Evolutionary conservation across 2,797 vertebrate species (phyloP), one percentile per base, ranked within the genome.

Genomic region (Bovichtus variegatus): DNA sequence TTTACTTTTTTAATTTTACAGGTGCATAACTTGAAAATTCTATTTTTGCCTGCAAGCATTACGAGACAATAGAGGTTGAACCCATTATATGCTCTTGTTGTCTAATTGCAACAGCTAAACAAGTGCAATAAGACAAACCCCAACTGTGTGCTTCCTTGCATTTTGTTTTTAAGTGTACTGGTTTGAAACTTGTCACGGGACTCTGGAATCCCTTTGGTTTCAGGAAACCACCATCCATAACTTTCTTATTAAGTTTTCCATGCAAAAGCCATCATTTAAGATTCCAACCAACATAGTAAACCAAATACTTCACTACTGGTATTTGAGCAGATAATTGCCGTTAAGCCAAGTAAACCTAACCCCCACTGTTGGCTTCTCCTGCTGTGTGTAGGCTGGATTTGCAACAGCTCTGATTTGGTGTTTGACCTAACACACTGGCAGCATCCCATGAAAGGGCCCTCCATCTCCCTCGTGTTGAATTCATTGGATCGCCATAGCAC

Each of bases 301-400:
- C 65, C 72, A 67, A 81, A 79, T 76, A 75, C 83, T 87, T 25
- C 57, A 29, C 66, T 3, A 9, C 41, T 62, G 47, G 16, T 74
- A 61, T 86, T 87, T 81, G 53, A 76, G 69, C 71, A 84, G 80
- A 86, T 90, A 87, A 89, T 86, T 89, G 84, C 83, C 58, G 78
- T 67, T 82, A 71, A 83, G 78, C 60, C 57, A 64, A 87, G 74
- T 80, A 72, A 87, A 76, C 61, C 21, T 74, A 41, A 64, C 44
- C 59, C 21, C 27, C 53, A 25, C 29, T 43, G 64, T 61, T 71
- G 74, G 9, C 64, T 84, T 9, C 9, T 31, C 9, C 34, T 34
- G 34, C 31, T 83, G 82, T 85, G 66, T 31, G 21, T 77, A 15
- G 46, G n/a, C 58, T 51, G 72, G 58, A 74, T 78, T 49, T 68